These are phyloP conservation scores for Archivesica marissinica DNA, from an alignment of 1,140 invertebrate genomes.

Conservation along the genomic window DNA sequence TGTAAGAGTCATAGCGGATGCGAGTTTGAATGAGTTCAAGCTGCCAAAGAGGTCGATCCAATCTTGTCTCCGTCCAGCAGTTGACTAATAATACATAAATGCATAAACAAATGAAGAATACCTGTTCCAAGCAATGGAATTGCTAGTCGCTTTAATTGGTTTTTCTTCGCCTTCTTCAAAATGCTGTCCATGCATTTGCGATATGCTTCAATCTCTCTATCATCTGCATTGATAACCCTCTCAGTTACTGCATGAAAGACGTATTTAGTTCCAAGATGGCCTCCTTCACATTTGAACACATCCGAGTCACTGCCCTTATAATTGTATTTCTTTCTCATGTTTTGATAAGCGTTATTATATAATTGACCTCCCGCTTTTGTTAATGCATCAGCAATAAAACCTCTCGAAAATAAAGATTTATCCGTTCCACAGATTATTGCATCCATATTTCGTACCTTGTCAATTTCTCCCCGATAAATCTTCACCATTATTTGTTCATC, in stretches of 20 bases:
- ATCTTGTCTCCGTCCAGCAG: too few species aligned
- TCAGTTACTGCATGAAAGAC: conserved; percentile 10
- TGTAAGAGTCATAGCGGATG: background rate
- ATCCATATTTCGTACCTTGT: conserved; percentile 12
- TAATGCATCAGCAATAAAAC: conserved; percentile 37
- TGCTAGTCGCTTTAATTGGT: background rate
- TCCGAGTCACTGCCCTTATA: background rate
- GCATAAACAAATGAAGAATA: background rate
- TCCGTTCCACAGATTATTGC: conserved; percentile 39
- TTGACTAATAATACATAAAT: background rate
- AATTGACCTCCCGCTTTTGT: background rate
- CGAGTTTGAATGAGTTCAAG: background rate
- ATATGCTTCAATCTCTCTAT: conserved; percentile 5
- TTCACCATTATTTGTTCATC: conserved; percentile 19
- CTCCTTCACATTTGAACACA: conserved; percentile 20
- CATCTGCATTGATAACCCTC: background rate
- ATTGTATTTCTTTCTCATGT: background rate
- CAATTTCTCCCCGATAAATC: conserved; percentile 35
- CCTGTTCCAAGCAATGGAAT: conserved; percentile 46
- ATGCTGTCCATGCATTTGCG: background rate
- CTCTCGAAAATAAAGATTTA: background rate
- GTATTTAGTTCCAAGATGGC: background rate
- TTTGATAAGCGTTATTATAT: background rate
- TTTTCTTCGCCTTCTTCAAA: conserved; percentile 9
- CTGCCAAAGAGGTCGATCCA: background rate